Evolutionary conservation across 2,888 invertebrate genomes (phyloP), one percentile per base, ranked within the genome.

Genomic region (Parelbella ahira): DNA sequence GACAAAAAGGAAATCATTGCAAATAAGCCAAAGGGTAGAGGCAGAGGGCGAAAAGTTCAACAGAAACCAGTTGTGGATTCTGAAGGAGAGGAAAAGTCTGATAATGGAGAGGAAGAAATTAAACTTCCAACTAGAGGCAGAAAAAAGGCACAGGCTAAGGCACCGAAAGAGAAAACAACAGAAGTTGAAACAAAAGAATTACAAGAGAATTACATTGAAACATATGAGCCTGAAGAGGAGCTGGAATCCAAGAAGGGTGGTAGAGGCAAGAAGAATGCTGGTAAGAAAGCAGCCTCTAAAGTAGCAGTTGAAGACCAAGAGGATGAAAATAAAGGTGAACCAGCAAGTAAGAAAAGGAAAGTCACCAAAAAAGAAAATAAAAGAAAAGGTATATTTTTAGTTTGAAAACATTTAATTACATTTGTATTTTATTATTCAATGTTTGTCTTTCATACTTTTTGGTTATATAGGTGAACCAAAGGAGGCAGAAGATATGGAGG

Each of bases 201-300:
- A 46, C 59, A 60, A 37, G 67, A 72, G 32, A 68, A 70, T 4
- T 23, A 42, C 5, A 63, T 66, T 48, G 55, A 56, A 41, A 50
- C 42, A 28, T 62, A 67, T 13, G 67, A 54, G 1, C 60, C 66
- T 1, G 66, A 68, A 50, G 54, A 58, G 46, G 61, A 47, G 21
- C 62, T 62, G 13, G 65, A 74, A 42, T 64, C 68, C n/a, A 81
- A 81, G 48, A 83, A 78, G 46, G 76, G 73, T 53, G 43, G 60
- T 2, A 76, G 75, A 53, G 69, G 72, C 13, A 70, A 66, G 42
- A 81, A 78, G 51, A 66, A 64, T 49, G 62, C 56, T 36, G 69
- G 60, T 0, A 83, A 76, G 50, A 83, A 82, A 61, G 63, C 59
- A 30, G 60, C 56, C 48, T 48, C 63, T 44, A 83, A 81, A 65